phyloP scores from a whole-genome alignment of 2,797 vertebrate genomes.

The Epinephelus awoara region DNA sequence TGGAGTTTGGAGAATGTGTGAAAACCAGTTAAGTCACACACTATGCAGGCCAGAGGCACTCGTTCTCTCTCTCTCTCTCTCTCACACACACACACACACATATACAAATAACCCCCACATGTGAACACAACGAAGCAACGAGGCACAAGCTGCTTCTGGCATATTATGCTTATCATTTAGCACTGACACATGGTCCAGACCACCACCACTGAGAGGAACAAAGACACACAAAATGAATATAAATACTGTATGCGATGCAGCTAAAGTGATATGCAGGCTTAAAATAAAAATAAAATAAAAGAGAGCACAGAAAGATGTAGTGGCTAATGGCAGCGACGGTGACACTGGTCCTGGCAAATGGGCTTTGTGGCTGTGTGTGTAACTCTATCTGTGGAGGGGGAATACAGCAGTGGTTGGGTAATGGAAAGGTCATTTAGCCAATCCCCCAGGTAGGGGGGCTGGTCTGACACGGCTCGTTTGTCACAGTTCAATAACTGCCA shows the following conservation, averaged over 20 bases:
- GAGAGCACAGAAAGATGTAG: slow-evolving; percentile 48
- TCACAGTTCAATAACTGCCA: slow-evolving; percentile 88
- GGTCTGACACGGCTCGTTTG: slow-evolving; percentile 86
- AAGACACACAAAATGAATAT: slow-evolving; percentile 4
- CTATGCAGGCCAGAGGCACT: slow-evolving; percentile 22
- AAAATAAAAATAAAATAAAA: slow-evolving; percentile 27
- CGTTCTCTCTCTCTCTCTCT: neutral
- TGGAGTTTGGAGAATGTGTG: slow-evolving; percentile 69
- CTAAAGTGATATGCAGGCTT: neutral
- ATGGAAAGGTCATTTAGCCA: slow-evolving; percentile 87
- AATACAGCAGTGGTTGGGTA: slow-evolving; percentile 83
- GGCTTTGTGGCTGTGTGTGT: slow-evolving; percentile 75
- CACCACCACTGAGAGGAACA: neutral
- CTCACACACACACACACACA: slow-evolving; percentile 1
- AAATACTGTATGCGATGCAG: neutral
- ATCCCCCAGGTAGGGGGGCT: slow-evolving; percentile 82
- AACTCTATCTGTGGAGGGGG: slow-evolving; percentile 81
- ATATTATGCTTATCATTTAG: slow-evolving; percentile 28
- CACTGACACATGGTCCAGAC: neutral
- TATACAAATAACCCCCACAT: slow-evolving; percentile 20
- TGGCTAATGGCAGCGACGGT: slow-evolving; percentile 56
- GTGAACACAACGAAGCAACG: slow-evolving; percentile 18
- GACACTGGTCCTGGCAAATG: slow-evolving; percentile 76
- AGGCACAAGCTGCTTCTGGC: slow-evolving; percentile 26
- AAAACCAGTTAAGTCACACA: slow-evolving; percentile 73